Evolutionary conservation across 2,888 invertebrate species (phyloP).

Genomic region (Camponotus fellah): DNA sequence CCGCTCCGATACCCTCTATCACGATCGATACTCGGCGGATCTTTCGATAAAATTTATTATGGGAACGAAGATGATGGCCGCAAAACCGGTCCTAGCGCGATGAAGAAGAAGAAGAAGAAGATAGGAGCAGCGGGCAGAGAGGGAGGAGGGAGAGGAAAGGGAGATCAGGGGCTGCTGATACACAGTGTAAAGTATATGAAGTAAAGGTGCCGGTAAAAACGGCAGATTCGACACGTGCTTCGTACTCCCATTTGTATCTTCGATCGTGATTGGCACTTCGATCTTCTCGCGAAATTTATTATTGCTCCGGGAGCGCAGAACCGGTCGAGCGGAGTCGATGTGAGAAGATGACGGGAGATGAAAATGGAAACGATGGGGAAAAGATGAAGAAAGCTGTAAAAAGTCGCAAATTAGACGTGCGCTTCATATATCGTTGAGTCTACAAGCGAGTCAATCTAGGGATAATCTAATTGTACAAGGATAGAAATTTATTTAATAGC

Average conservation of each 20-base stretch:
- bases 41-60: constrained; percentile 51
- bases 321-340: constrained; percentile 45
- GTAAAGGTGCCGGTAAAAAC: constrained; percentile 55
- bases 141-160: constrained; percentile 18
- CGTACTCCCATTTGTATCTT: constrained; percentile 54
- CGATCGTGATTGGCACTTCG: constrained; percentile 57
- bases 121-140: constrained; percentile 36
- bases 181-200: constrained; percentile 49
- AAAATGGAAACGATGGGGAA: constrained; percentile 32
- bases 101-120: constrained; percentile 22
- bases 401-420: constrained; percentile 35
- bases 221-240: constrained; percentile 56
- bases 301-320: constrained; percentile 45
- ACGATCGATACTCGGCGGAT: constrained; percentile 49
- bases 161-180: constrained; percentile 50
- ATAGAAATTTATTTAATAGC: neutral
- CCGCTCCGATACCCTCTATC: constrained; percentile 46
- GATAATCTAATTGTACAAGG: neutral
- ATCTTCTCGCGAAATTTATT: constrained; percentile 56
- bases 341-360: constrained; percentile 40
- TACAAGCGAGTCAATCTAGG: constrained; percentile 25
- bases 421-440: constrained; percentile 9
- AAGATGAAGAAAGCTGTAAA: constrained; percentile 45
- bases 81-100: constrained; percentile 52
- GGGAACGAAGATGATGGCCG: constrained; percentile 34